Evolutionary conservation across 2,797 vertebrate species (phyloP).

Genomic region (Lophotriccus pileatus): DNA sequence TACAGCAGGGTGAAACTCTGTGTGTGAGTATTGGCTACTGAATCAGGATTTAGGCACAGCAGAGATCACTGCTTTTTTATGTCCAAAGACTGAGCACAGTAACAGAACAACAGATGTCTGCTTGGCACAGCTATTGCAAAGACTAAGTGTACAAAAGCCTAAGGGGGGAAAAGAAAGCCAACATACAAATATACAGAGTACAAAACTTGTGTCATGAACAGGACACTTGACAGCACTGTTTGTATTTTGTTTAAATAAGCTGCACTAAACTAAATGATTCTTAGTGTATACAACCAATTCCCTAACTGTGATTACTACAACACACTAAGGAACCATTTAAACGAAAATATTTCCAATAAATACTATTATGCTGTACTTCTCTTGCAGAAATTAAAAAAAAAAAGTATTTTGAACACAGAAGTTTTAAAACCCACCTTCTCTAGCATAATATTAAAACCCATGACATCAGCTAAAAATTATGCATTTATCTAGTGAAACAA

Average conservation of each 20-base stretch:
- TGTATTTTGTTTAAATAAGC: neutral
- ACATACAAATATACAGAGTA: neutral
- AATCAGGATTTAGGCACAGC: neutral
- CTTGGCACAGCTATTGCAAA: neutral
- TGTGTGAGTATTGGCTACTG: neutral
- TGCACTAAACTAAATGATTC: neutral
- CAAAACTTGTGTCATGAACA: neutral
- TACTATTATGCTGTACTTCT: neutral
- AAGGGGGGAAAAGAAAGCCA: neutral
- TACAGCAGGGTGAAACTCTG: neutral
- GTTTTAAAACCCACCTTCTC: neutral
- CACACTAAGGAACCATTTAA: neutral
- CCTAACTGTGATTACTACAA: neutral
- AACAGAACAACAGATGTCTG: neutral
- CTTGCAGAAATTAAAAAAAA: neutral
- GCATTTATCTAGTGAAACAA: neutral
- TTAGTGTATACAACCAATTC: neutral
- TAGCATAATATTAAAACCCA: neutral
- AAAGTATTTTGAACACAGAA: neutral
- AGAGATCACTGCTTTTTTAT: neutral
- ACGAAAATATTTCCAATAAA: neutral
- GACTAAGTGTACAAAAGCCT: neutral
- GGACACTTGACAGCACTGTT: neutral
- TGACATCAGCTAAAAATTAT: neutral
- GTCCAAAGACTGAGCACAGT: neutral